Evolutionary conservation across 2,113 vertebrate species (phyloP).

Genomic region (Aleadryas rufinucha): DNA sequence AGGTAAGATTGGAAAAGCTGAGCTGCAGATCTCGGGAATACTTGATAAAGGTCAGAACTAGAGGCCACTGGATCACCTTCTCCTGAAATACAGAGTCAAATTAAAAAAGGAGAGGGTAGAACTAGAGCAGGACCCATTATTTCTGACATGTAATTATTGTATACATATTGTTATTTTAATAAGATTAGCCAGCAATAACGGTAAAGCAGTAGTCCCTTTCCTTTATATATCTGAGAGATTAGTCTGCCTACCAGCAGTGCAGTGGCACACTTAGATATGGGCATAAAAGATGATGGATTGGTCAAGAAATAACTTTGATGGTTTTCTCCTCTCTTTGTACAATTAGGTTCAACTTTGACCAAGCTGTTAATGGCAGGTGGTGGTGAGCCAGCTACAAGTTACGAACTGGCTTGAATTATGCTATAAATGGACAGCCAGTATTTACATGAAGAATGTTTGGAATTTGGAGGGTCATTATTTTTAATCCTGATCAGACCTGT

Average conservation of each 20-base stretch:
- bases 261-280: background rate
- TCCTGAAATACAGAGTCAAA: background rate
- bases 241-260: background rate
- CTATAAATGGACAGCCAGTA: background rate
- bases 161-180: conserved; percentile 1
- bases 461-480: background rate
- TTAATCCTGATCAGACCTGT: background rate
- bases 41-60: background rate
- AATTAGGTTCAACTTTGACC: background rate
- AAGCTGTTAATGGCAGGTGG: background rate
- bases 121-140: background rate
- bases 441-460: background rate
- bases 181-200: background rate
- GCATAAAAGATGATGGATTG: background rate
- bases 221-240: background rate
- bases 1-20: conserved; percentile 44
- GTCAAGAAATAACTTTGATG: background rate
- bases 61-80: background rate
- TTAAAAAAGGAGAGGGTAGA: background rate
- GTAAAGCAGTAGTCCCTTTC: background rate
- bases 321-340: background rate
- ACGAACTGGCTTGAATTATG: background rate
- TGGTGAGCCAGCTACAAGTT: background rate
- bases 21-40: background rate
- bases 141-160: conserved; percentile 3